Base-by-base conservation (phyloP, 2,797 vertebrate species). In the Danio choprae region DNA sequence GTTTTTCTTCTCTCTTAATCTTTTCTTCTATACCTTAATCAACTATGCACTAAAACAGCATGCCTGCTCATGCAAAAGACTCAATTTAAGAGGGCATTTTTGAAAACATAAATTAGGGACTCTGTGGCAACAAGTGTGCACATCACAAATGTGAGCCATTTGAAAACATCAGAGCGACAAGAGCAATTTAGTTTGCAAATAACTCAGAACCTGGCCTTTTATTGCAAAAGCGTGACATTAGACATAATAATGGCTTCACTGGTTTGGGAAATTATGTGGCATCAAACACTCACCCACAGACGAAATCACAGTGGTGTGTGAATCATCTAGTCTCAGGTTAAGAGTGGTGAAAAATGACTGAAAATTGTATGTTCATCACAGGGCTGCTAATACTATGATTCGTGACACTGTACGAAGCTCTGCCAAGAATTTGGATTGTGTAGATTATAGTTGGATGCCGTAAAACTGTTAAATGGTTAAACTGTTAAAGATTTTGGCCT, bases 141-240 rank as follows among this genome's bases (percentile, higher is more conserved):
- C 59, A 40, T 43, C 44, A 69, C 9, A 29, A 50, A 12, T 78
- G 43, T 16, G 20, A 79, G 48, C 13, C 53, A 59, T 69, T 69
- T 58, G 12, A 40, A 50, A 60, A 50, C 29, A 48, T 50, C 43
- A 69, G 43, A 67, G 56, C 63, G 18, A 51, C 10, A 16, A 46
- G 7, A 9, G 5, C 43, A 71, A 63, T 79, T 64, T 64, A 51
- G 38, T 36, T 64, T 44, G 58, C 16, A 71, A 53, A 79, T 79
- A 71, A 44, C 15, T 72, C 46, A 7, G 38, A 53, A 62, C n/a
- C 77, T 79, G 68, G 36, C 40, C 46, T 64, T 79, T 79, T 73
- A 73, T 56, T 59, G 60, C 36, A 72, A 62, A 76, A 76, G 13
- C 3, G 0, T 43, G 36, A 44, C 22, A 74, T 62, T 40, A 68